Percentiles rank a stretch among this genome's conserved stretches.
Conservation (phyloP, 1,140 invertebrate genomes). For the Marisa cornuarietis region DNA sequence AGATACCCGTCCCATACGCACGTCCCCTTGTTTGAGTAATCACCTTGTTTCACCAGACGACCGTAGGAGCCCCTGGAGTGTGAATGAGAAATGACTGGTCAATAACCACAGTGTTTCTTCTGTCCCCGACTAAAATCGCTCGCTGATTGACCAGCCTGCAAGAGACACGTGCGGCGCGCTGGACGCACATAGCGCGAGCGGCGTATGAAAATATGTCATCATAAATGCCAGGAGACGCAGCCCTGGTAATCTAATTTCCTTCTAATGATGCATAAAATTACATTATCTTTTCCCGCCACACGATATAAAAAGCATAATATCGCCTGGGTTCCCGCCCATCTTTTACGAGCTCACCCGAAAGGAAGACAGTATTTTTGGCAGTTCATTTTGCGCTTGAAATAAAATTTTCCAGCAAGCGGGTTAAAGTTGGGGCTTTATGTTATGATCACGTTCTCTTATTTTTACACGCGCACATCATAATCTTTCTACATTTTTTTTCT, state of each 20-base stretch:
- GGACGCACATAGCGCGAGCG: too few species aligned
- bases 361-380: neutral
- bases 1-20: too few species aligned
- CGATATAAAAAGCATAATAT: neutral
- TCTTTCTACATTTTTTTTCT: neutral
- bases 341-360: neutral
- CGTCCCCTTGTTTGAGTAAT: too few species aligned
- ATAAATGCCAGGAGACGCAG: neutral
- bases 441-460: neutral
- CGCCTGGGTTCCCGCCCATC: neutral
- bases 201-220: conserved; percentile 5
- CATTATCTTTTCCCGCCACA: conserved; percentile 5
- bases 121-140: too few species aligned
- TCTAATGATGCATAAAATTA: conserved; percentile 13
- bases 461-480: neutral
- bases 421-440: too few species aligned
- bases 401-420: neutral
- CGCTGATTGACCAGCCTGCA: too few species aligned
- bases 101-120: too few species aligned
- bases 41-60: too few species aligned
- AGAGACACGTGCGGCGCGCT: too few species aligned
- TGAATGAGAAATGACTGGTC: too few species aligned
- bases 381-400: neutral
- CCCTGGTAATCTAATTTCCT: neutral
- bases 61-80: too few species aligned